Evolutionary conservation across 2,113 vertebrate species (phyloP), one percentile per base, ranked within the genome.

Genomic region (Callipepla californica): DNA sequence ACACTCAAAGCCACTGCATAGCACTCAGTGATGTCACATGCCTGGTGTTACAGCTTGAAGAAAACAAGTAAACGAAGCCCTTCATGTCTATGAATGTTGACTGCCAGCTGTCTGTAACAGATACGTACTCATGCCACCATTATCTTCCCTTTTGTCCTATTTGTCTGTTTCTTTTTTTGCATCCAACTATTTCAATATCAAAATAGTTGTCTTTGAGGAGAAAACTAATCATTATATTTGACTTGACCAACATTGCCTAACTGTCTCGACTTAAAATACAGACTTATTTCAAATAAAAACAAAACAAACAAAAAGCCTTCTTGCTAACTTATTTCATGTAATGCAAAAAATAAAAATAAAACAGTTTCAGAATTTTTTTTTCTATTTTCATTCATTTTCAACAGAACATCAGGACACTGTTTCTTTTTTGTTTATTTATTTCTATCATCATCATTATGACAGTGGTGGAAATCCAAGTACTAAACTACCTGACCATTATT

Each of bases 201-300:
- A 66, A 62, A 59, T 6, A 36, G 12, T 12, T 77, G 38, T 23
- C 20, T 68, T 59, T 67, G 51, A 86, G 34, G 5, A 59, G 20
- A 66, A 45, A 11, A 8, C n/a, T 58, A 8, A 13, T 65, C 26
- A 30, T 53, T 74, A 3, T 5, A 38, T 34, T 25, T 72, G 62
- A 65, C 34, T 62, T 44, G 53, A 34, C 18, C 70, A 85, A 62
- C 20, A 65, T 66, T 68, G 22, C n/a, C 73, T 8, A 79, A 68
- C 30, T 44, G 44, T 61, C 30, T 15, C 65, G n/a, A 55, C 7
- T 45, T 50, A 70, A 87, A 79, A 80, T 48, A 51, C 11, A 30
- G 10, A 21, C 3, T 34, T 7, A 6, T 1, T 0, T 32, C 34
- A 53, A 12, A n/a, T 34, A 10, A 45, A n/a, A 28, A 18, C 48